Evolutionary conservation across 2,113 vertebrate genomes (phyloP).

Genomic region (Oncorhynchus masou): DNA sequence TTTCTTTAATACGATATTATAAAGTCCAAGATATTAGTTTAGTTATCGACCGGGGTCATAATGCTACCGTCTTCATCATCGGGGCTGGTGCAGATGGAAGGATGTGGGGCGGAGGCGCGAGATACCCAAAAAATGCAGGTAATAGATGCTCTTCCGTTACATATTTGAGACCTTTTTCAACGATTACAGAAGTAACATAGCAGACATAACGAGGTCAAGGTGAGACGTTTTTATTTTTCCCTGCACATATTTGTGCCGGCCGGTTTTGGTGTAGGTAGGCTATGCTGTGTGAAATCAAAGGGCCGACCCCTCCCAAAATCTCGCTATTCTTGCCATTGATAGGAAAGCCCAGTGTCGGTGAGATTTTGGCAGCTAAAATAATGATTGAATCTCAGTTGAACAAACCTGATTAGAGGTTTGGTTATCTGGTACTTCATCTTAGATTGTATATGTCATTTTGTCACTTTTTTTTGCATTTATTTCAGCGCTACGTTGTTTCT

Average conservation of each 20-base stretch:
- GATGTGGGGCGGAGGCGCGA: conserved; percentile 54
- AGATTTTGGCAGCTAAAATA: background rate
- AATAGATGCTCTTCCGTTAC: conserved; percentile 30
- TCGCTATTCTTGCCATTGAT: background rate
- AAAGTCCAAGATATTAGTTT: background rate
- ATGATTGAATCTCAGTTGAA: too few species aligned
- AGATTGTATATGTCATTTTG: too few species aligned
- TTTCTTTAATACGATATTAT: background rate
- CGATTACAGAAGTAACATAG: too few species aligned
- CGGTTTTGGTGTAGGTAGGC: background rate
- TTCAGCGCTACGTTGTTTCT: too few species aligned
- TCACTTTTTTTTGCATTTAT: too few species aligned
- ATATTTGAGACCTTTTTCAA: background rate
- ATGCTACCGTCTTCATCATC: conserved; percentile 65
- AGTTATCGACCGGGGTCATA: background rate
- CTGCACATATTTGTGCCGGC: background rate
- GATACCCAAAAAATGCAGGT: conserved; percentile 70
- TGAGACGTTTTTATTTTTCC: background rate
- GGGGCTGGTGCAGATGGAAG: conserved; percentile 35
- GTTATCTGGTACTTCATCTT: too few species aligned
- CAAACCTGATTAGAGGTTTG: too few species aligned
- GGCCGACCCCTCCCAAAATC: conserved; percentile 1
- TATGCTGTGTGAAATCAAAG: background rate
- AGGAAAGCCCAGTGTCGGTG: background rate
- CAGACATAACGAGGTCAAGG: conserved; percentile 20